These are phyloP conservation scores for Ophioninae sp. DNA, from an alignment of 2,888 invertebrate species.

Conservation along the genomic window DNA sequence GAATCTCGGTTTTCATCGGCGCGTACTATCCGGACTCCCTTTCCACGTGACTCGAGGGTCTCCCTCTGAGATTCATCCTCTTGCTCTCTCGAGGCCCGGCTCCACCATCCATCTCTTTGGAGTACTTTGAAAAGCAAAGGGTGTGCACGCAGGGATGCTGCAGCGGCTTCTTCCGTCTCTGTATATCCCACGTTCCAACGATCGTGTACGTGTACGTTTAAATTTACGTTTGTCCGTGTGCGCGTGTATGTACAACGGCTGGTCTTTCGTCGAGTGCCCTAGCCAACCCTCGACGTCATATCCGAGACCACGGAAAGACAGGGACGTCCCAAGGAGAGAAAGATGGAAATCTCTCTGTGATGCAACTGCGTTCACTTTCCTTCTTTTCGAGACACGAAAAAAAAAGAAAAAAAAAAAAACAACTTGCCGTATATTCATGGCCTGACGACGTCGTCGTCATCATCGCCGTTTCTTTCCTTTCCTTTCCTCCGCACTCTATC, in stretches of 20 bases:
- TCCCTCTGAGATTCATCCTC: slow-evolving; percentile 44
- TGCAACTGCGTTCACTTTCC: slow-evolving; percentile 50
- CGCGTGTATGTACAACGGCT: slow-evolving; percentile 25
- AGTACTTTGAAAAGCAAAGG: slow-evolving; percentile 67
- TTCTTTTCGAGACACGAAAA: slow-evolving; percentile 46
- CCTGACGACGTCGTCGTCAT: slow-evolving; percentile 36
- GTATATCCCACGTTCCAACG: slow-evolving; percentile 34
- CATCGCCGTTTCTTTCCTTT: slow-evolving; percentile 3
- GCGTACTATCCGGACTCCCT: slow-evolving; percentile 26
- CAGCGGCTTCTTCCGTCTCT: slow-evolving; percentile 45
- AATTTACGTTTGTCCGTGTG: not conserved
- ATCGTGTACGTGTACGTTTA: not conserved
- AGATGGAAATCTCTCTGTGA: slow-evolving; percentile 40
- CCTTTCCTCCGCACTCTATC: slow-evolving; percentile 4
- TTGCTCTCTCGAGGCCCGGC: slow-evolving; percentile 52
- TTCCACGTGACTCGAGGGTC: slow-evolving; percentile 53
- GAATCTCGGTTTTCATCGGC: slow-evolving; percentile 29
- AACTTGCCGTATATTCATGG: slow-evolving; percentile 28
- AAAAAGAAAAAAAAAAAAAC: slow-evolving; percentile 5
- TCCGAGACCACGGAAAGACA: slow-evolving; percentile 58
- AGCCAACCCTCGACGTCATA: slow-evolving; percentile 73
- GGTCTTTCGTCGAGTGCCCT: slow-evolving; percentile 67
- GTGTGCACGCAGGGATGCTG: slow-evolving; percentile 52
- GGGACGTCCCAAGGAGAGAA: slow-evolving; percentile 9
- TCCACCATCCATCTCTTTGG: slow-evolving; percentile 59